phyloP scores from a whole-genome alignment of 2,888 invertebrate species.

The Macropis europaea region DNA sequence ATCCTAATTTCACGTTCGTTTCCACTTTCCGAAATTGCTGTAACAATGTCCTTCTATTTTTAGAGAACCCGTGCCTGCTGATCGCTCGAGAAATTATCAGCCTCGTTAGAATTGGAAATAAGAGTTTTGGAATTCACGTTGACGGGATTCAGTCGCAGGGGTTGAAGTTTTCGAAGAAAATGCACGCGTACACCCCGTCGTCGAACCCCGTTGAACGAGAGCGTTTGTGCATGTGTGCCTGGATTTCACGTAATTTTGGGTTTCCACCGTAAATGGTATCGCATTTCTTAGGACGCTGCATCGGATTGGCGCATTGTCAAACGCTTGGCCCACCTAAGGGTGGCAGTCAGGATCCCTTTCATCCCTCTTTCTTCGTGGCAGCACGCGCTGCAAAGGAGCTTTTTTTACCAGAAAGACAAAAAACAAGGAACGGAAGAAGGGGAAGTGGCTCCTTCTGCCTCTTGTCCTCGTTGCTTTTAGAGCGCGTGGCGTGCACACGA shows the following conservation, averaged over 20 bases:
- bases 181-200: too few relatives aligned
- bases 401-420: conserved; percentile 63
- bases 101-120: too few relatives aligned
- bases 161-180: too few relatives aligned
- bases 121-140: too few relatives aligned
- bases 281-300: conserved; percentile 70
- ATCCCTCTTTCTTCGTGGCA: conserved; percentile 60
- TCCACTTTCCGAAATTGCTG: background rate
- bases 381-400: conserved; percentile 64
- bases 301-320: conserved; percentile 66
- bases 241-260: conserved; percentile 74
- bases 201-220: conserved; percentile 7
- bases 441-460: conserved; percentile 39
- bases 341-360: conserved; percentile 62
- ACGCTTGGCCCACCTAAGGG: conserved; percentile 64
- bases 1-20: conserved; percentile 25
- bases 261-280: conserved; percentile 73
- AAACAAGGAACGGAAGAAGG: conserved; percentile 41
- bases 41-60: too few relatives aligned
- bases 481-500: conserved; percentile 70
- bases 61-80: too few relatives aligned
- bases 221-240: conserved; percentile 33
- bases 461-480: conserved; percentile 48
- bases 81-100: too few relatives aligned
- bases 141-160: too few relatives aligned